Base-by-base conservation (phyloP, 1,140 invertebrate species). In the Liolophura sinensis region DNA sequence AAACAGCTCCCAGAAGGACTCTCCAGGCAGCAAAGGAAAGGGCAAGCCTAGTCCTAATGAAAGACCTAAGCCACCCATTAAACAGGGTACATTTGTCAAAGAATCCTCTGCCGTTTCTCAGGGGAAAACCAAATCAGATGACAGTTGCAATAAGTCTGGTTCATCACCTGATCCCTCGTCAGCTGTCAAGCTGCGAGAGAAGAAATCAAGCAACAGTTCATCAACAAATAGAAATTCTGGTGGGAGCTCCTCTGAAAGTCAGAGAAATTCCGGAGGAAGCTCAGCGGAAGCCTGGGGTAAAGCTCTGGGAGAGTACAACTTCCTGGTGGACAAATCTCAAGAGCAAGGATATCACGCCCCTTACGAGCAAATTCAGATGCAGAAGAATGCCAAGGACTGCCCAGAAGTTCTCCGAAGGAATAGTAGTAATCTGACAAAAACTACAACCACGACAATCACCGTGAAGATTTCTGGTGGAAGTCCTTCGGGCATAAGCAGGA, bases 51-150 rank as follows among this genome's bases (percentile, higher is more conserved):
- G 65, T 47, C 49, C 57, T 22, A 60, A 64, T 14, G 75, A 78
- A 55, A 60, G 73, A 54, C 73, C 76, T 46, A 78, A 70, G 63
- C 75, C 79, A 3, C 69, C 69, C 14, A 72, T 92, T 60, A 88
- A 93, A 50, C 93, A 95, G 80, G 92, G 92, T 25, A 95, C 93
- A 0, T 95, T 95, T 78, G 92, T 92, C 0, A 94, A 94, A 82
- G 92, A 94, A 56, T 58, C 72, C 0, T 64, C 75, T 14, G 46
- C 62, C n/a, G 15, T 27, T 12, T 25, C 18, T 48, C 64, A 67
- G 48, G 67, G 50, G 54, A 78, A 73, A 65, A 67, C 69, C 24
- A 62, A 54, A 50, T 67, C 64, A 1, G 27, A 68, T 57, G 61
- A 69, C 16, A 24, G 48, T n/a, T 31, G 15, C 20, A 18, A 11